Evolutionary conservation across 2,888 invertebrate genomes (phyloP).

Genomic region (Dolomedes plantarius): DNA sequence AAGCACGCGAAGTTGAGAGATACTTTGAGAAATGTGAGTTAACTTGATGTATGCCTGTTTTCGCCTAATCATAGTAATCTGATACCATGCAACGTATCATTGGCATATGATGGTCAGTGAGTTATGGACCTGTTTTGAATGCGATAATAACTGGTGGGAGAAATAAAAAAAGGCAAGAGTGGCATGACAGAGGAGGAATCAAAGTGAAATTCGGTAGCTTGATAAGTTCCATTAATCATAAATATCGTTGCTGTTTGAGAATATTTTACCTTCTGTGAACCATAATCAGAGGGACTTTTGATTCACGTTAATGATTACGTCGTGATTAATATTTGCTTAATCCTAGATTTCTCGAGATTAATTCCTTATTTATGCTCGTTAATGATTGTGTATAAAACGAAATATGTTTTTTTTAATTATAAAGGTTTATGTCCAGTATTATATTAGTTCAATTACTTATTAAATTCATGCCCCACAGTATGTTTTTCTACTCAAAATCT

Average conservation of each 20-base stretch:
- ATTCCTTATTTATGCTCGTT: neutral
- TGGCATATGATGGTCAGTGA: neutral
- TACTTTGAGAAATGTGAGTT: neutral
- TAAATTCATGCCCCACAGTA: too few species aligned
- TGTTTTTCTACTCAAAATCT: too few species aligned
- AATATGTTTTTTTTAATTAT: too few species aligned
- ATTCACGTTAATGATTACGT: neutral
- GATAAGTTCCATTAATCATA: neutral
- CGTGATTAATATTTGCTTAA: neutral
- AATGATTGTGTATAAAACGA: neutral
- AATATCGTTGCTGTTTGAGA: too few species aligned
- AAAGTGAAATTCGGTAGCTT: slow-evolving; percentile 4
- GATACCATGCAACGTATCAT: neutral
- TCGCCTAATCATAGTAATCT: neutral
- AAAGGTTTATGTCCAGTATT: too few species aligned
- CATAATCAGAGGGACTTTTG: neutral
- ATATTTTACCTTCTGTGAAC: neutral
- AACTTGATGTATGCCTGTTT: neutral
- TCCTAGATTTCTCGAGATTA: neutral
- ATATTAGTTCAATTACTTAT: too few species aligned
- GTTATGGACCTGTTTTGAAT: slow-evolving; percentile 5
- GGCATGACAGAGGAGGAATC: neutral
- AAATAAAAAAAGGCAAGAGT: too few species aligned
- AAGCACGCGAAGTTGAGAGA: neutral
- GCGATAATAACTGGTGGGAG: neutral